Conservation (phyloP, 2,888 invertebrate genomes). For the Allygus modestus region DNA sequence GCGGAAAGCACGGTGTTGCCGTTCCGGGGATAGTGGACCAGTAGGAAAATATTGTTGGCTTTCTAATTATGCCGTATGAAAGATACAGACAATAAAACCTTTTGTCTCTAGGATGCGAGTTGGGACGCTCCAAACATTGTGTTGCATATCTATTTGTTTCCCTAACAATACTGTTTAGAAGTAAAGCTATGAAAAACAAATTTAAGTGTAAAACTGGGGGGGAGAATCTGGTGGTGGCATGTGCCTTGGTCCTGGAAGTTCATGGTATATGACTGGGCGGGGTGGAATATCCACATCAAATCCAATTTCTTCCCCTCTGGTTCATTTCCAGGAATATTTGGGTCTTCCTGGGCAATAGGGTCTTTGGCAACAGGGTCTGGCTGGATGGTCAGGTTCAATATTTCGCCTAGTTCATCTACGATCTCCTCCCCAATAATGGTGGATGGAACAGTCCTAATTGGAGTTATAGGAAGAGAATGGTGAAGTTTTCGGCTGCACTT, state of each 20-base stretch:
- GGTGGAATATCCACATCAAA: constrained; percentile 4
- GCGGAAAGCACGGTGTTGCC: not conserved
- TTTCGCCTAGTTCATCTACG: not conserved
- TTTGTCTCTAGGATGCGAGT: constrained; percentile 10
- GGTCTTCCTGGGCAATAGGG: not conserved
- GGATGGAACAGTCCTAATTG: not conserved
- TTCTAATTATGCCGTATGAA: constrained; percentile 6
- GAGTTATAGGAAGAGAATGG: not conserved
- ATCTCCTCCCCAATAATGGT: not conserved
- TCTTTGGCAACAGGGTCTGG: not conserved
- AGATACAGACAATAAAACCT: constrained; percentile 15
- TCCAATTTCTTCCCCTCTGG: constrained; percentile 7
- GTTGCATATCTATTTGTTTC: constrained; percentile 30
- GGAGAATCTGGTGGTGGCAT: constrained; percentile 30
- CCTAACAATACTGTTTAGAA: not conserved
- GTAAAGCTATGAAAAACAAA: constrained; percentile 20
- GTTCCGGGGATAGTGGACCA: not conserved
- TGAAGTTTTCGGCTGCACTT: not conserved
- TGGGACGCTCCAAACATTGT: constrained; percentile 4
- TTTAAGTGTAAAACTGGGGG: constrained; percentile 4
- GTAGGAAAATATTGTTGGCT: constrained; percentile 29
- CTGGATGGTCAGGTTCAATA: not conserved
- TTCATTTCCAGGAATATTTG: not conserved
- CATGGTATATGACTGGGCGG: constrained; percentile 4
- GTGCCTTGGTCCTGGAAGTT: constrained; percentile 32